Evolutionary conservation across 2,888 invertebrate genomes (phyloP).

Genomic region (Thecophora atra): DNA sequence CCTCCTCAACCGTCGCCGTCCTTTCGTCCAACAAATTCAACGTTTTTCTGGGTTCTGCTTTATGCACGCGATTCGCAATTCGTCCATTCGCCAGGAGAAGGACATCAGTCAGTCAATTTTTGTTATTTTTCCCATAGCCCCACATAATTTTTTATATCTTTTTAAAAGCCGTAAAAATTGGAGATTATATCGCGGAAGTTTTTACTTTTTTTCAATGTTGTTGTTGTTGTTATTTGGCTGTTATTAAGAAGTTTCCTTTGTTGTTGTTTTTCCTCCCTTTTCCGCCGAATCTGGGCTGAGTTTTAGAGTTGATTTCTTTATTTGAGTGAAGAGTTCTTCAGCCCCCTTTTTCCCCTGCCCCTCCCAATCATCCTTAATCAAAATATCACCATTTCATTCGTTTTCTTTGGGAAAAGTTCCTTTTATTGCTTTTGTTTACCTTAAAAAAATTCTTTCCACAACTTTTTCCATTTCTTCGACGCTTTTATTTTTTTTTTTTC

Average conservation of each 20-base stretch:
- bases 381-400: no score
- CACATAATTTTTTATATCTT: constrained; percentile 7
- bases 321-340: neutral
- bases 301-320: neutral
- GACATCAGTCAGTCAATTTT: constrained; percentile 27
- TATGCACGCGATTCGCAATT: constrained; percentile 11
- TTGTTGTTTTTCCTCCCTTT: neutral
- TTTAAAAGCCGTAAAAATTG: constrained; percentile 34
- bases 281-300: neutral
- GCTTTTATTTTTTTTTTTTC: neutral
- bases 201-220: neutral
- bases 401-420: no score
- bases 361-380: neutral
- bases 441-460: constrained; percentile 16
- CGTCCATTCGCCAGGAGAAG: constrained; percentile 21
- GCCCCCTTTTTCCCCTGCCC: no score
- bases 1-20: neutral
- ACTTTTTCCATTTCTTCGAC: neutral
- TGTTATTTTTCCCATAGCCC: neutral
- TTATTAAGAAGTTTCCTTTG: neutral
- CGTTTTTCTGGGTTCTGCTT: neutral
- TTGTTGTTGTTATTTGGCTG: neutral
- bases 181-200: constrained; percentile 36
- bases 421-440: constrained; percentile 17
- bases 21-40: neutral